Evolutionary conservation across 2,797 vertebrate species (phyloP).

Genomic region (Tauraco hartlaubi): DNA sequence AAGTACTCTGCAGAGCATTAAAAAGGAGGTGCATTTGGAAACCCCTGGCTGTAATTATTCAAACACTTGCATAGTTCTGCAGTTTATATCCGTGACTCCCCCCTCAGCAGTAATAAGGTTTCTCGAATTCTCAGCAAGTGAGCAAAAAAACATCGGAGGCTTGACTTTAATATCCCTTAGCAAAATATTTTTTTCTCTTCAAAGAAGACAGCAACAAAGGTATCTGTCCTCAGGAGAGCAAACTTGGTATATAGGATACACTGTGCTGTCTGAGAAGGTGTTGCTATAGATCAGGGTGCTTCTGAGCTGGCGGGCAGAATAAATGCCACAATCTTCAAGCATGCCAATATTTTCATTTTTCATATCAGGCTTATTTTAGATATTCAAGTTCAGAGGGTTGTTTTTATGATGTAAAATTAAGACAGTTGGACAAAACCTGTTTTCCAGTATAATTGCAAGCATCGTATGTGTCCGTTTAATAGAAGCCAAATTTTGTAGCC

Average conservation of each 20-base stretch:
- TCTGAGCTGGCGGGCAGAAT: not conserved
- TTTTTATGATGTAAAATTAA: not conserved
- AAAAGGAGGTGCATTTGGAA: not conserved
- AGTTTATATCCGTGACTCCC: not conserved
- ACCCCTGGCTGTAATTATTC: not conserved
- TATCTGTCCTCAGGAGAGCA: not conserved
- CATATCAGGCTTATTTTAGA: not conserved
- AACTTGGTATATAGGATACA: not conserved
- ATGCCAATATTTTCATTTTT: not conserved
- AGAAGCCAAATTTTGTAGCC: not conserved
- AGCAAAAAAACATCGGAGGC: not conserved
- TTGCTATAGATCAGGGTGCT: not conserved
- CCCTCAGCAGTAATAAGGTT: not conserved
- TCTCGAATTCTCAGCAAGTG: conserved; percentile 54
- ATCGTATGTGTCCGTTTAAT: not conserved
- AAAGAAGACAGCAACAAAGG: not conserved
- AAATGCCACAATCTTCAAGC: not conserved
- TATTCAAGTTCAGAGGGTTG: accelerated
- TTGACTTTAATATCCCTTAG: conserved; percentile 17
- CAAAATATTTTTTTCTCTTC: conserved; percentile 33
- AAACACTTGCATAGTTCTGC: not conserved
- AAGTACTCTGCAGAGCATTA: not conserved
- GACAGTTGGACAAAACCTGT: accelerated
- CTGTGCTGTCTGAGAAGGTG: not conserved
- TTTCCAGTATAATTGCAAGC: not conserved